Evolutionary conservation across 53 echinoderm and acorn worm genomes (phyloP).

Genomic region (Arbacia lixula): DNA sequence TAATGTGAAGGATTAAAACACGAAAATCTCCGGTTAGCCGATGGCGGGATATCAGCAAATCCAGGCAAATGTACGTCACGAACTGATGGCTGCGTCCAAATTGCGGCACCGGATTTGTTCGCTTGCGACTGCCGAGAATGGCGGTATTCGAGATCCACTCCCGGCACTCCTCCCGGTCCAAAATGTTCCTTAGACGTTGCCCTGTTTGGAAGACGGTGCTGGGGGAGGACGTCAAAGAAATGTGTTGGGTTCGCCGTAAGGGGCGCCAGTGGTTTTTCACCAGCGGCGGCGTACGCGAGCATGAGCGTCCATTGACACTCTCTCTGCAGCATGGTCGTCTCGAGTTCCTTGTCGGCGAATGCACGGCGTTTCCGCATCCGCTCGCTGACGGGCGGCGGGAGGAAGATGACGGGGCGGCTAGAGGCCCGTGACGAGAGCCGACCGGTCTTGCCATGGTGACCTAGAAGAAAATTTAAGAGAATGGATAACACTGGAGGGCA

Average conservation of each 20-base stretch:
- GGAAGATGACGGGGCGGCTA: slow-evolving; percentile 80
- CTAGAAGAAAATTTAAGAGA: slow-evolving; percentile 28
- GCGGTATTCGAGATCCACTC: neutral
- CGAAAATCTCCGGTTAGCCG: too few species aligned
- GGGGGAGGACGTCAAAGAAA: neutral
- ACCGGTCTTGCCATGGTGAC: slow-evolving; percentile 63
- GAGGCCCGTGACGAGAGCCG: slow-evolving; percentile 63
- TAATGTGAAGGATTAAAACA: too few species aligned
- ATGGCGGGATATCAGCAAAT: too few species aligned
- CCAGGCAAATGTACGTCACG: neutral
- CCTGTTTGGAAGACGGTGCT: neutral
- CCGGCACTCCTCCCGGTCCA: neutral
- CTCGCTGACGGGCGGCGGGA: slow-evolving; percentile 91
- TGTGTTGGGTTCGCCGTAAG: slow-evolving; percentile 2
- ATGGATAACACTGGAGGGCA: neutral
- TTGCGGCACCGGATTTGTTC: neutral
- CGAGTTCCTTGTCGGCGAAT: slow-evolving; percentile 95
- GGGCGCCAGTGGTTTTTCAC: slow-evolving; percentile 25
- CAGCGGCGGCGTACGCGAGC: slow-evolving; percentile 65
- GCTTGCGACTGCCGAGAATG: neutral
- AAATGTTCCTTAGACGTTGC: neutral
- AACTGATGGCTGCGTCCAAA: neutral
- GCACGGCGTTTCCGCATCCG: slow-evolving; percentile 95
- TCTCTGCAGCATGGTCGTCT: slow-evolving; percentile 88
- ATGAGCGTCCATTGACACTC: slow-evolving; percentile 90